Base-by-base conservation (phyloP, 2,888 invertebrate genomes). In the Chironomus riparius region DNA sequence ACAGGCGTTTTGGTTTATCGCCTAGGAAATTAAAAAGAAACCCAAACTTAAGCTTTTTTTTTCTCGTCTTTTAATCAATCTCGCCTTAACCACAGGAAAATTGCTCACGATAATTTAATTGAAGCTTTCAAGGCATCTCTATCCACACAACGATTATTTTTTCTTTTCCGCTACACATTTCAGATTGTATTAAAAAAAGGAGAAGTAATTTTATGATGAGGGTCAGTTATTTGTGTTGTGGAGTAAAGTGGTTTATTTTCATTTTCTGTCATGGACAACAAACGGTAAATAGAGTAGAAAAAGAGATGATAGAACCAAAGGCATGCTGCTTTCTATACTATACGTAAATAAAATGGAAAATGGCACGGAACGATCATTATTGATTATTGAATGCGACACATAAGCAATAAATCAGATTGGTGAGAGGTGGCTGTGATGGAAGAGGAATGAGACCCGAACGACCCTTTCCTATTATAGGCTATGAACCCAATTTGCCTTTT, bases 281-380 rank as follows among this genome's bases (percentile, higher is more conserved):
- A 38, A 38, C 38, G 38, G 38, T 38, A 38, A 38, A 38, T 38
- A 38, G 38, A 38, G 38, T 38, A 38, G 56, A 7, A 15, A 56
- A 56, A 50, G 50, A n/a, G 50, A 18, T 50, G 50, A 15, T 18
- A 56, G 56, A 56, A 18, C 56, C 56, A 15, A 18, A 15, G 56
- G 56, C 56, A 56, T 56, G 56, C 18, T 56, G 56, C 56, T 56
- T 56, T 15, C 15, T 10, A 10, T 38, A 1, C n/a, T 56, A 18
- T 56, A 56, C 18, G 5, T n/a, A 56, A 18, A 38, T 38, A 50
- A 50, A 68, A 18, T 47, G 68, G 13, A 38, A 47, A 68, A 38
- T 68, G 68, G 68, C 68, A 68, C 68, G 68, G n/a, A 68, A 68
- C 47, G 68, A 47, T 68, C 68, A 68, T 68, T 68, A 68, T 68